Evolutionary conservation across 2,888 invertebrate genomes (phyloP).

Genomic region (Drosophila seclusa): DNA sequence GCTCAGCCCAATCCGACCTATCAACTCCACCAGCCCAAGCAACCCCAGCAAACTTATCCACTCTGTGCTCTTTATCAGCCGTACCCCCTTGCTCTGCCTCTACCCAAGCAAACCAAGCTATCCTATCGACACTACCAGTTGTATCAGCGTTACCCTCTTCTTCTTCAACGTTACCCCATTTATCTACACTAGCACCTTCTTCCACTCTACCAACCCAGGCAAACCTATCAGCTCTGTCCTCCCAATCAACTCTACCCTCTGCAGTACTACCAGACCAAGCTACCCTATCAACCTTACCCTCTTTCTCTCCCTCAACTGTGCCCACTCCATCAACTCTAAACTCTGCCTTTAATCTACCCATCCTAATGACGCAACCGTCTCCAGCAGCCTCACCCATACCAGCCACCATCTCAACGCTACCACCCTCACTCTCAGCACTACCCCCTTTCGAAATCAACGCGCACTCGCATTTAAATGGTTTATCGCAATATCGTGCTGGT

Average conservation of each 20-base stretch:
- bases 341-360: not conserved
- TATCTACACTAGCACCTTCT: not conserved
- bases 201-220: not conserved
- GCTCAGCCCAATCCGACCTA: not conserved
- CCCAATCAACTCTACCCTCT: not conserved
- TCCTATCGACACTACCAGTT: not conserved
- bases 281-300: not conserved
- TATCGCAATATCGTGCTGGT: conserved; percentile 67
- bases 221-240: not conserved
- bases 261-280: not conserved
- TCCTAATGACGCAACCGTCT: not conserved
- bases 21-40: not conserved
- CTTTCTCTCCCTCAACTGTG: not conserved
- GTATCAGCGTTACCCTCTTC: too few species aligned
- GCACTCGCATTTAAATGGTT: conserved; percentile 5
- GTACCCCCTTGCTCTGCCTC: not conserved
- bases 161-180: not conserved
- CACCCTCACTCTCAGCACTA: not conserved
- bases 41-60: not conserved
- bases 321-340: not conserved
- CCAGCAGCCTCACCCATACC: not conserved
- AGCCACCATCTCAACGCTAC: not conserved
- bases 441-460: not conserved
- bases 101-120: not conserved
- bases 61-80: not conserved